Conservation (phyloP, 2,113 vertebrate species). For the Patagioenas fasciata region DNA sequence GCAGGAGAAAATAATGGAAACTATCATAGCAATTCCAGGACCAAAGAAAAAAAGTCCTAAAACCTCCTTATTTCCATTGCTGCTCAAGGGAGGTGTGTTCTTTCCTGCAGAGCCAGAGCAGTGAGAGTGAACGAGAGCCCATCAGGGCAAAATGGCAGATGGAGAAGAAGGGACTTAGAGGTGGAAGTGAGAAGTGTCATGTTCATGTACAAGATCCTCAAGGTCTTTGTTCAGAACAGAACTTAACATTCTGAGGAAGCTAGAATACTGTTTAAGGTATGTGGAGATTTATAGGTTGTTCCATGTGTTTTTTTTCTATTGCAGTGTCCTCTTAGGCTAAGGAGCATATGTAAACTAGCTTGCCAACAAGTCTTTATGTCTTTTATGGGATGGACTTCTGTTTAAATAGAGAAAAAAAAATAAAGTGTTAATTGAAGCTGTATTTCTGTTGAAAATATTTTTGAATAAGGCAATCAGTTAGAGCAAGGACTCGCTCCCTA, state of each 20-base stretch:
- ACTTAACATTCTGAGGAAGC: background rate
- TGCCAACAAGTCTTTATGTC: background rate
- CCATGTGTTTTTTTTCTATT: background rate
- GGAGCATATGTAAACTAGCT: background rate
- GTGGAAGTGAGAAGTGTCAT: background rate
- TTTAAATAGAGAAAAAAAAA: background rate
- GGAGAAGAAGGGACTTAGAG: background rate
- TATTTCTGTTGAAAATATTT: slow-evolving; percentile 25
- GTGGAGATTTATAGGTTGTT: background rate
- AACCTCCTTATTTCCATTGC: background rate
- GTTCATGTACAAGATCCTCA: background rate
- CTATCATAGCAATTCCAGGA: background rate
- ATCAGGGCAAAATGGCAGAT: background rate
- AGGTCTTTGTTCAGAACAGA: background rate
- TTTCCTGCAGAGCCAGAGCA: background rate
- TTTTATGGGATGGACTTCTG: background rate
- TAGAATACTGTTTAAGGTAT: background rate
- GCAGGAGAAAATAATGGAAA: background rate
- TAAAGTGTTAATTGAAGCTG: background rate
- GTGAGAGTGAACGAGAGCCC: background rate
- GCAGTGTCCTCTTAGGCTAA: background rate
- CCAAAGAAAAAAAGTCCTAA: background rate
- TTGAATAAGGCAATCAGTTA: background rate
- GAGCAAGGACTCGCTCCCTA: background rate
- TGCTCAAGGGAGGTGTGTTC: background rate